Evolutionary conservation across 1,140 invertebrate genomes (phyloP).

Genomic region (Batillaria attramentaria): DNA sequence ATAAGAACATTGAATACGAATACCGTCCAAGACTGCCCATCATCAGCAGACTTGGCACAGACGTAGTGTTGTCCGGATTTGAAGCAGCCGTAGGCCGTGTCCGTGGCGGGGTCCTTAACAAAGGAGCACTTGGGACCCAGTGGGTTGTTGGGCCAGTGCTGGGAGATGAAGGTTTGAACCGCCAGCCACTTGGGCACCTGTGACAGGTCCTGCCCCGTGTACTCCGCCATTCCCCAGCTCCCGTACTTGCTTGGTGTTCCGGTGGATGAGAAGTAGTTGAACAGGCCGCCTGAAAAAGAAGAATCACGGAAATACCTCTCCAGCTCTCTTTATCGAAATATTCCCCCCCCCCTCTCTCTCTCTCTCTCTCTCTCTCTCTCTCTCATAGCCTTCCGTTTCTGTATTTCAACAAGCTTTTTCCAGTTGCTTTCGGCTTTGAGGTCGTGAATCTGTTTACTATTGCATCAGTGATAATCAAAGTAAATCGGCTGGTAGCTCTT

Average conservation of each 20-base stretch:
- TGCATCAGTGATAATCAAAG: too few species aligned
- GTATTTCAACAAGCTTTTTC: too few species aligned
- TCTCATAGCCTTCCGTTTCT: too few species aligned
- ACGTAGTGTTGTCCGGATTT: conserved; percentile 6
- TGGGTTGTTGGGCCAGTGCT: conserved; percentile 33
- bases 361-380: too few species aligned
- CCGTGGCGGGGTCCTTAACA: conserved; percentile 24
- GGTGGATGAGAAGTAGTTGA: conserved; percentile 56
- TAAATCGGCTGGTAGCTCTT: too few species aligned
- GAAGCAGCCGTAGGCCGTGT: conserved; percentile 45
- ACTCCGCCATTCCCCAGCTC: conserved; percentile 57
- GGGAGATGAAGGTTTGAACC: conserved; percentile 49
- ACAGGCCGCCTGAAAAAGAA: conserved; percentile 46
- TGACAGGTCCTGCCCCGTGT: conserved; percentile 52
- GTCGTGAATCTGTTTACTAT: too few species aligned
- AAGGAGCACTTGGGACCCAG: conserved; percentile 48
- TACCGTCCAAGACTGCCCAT: conserved; percentile 47
- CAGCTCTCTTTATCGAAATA: too few species aligned
- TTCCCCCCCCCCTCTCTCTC: too few species aligned
- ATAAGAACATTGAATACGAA: too few species aligned
- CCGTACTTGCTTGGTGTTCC: conserved; percentile 51
- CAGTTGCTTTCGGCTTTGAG: too few species aligned
- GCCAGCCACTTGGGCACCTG: conserved; percentile 54
- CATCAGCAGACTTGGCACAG: conserved; percentile 41
- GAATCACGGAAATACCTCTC: too few species aligned